phyloP scores from a whole-genome alignment of 2,797 vertebrate species.

The Denticeps clupeoides region DNA sequence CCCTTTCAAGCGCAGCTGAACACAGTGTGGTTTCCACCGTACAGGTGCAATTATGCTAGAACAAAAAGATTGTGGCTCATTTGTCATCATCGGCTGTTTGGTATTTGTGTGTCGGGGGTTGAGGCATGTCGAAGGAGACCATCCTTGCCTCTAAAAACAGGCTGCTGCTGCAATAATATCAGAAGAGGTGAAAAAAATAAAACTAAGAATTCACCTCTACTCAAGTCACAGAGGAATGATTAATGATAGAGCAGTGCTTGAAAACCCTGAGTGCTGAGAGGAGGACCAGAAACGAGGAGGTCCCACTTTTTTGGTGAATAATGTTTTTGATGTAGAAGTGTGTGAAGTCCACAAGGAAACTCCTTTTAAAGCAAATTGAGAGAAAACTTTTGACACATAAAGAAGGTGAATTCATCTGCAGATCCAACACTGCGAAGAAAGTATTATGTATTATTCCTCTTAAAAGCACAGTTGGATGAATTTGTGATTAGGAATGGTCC shows the following conservation, averaged over 20 bases:
- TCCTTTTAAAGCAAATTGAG: not conserved
- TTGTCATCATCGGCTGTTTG: constrained; percentile 20
- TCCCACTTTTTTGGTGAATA: constrained; percentile 12
- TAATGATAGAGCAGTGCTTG: constrained; percentile 15
- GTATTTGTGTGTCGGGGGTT: constrained; percentile 6
- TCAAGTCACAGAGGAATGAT: constrained; percentile 18
- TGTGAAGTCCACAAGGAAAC: not conserved
- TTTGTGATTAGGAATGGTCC: too few relatives aligned
- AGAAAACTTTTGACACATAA: too few relatives aligned
- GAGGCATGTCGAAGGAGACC: constrained; percentile 1
- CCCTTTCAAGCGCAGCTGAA: constrained; percentile 23
- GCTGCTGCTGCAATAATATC: constrained; percentile 19
- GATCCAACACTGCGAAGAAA: too few relatives aligned
- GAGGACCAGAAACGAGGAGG: constrained; percentile 8
- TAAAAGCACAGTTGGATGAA: not conserved
- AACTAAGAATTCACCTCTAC: constrained; percentile 7
- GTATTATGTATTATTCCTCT: too few relatives aligned
- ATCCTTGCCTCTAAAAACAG: constrained; percentile 11
- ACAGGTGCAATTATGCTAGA: constrained; percentile 15
- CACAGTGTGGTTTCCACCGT: constrained; percentile 17
- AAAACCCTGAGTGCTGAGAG: constrained; percentile 1
- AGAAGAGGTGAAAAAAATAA: too few relatives aligned
- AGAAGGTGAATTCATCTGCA: too few relatives aligned
- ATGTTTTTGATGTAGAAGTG: not conserved
- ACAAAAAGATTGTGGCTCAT: constrained; percentile 17